Evolutionary conservation across 2,113 vertebrate genomes (phyloP).

Genomic region (Chionomys nivalis): DNA sequence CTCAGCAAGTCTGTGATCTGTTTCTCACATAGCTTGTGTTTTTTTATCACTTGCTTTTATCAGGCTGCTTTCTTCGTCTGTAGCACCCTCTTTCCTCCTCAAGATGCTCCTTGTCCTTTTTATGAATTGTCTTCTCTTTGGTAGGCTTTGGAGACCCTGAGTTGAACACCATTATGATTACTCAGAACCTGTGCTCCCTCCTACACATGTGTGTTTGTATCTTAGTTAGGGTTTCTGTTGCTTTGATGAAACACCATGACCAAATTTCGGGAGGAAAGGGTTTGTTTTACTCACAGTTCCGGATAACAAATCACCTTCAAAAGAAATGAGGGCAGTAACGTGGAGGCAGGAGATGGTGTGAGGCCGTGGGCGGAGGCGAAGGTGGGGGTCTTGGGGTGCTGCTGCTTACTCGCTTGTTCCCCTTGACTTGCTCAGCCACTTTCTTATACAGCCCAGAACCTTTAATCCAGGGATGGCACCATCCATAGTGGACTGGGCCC

Average conservation of each 20-base stretch:
- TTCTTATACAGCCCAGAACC: neutral
- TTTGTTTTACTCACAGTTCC: neutral
- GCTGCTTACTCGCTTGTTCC: neutral
- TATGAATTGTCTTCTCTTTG: neutral
- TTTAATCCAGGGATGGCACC: neutral
- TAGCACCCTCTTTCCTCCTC: neutral
- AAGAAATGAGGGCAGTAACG: neutral
- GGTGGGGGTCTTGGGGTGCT: neutral
- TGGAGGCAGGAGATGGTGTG: neutral
- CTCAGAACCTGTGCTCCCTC: neutral
- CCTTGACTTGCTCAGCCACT: neutral
- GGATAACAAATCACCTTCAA: neutral
- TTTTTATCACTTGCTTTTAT: constrained; percentile 7
- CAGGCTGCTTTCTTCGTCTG: neutral
- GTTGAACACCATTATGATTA: neutral
- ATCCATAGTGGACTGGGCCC: neutral
- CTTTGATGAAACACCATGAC: neutral
- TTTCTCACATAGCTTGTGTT: constrained; percentile 45
- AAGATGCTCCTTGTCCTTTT: neutral
- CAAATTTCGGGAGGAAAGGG: neutral
- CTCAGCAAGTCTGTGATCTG: constrained; percentile 38
- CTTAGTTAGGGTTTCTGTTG: constrained; percentile 17
- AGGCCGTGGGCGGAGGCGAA: neutral
- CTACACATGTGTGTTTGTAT: neutral
- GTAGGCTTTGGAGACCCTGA: neutral